phyloP scores from a whole-genome alignment of 2,113 vertebrate species.

The Hyperopisus bebe region DNA sequence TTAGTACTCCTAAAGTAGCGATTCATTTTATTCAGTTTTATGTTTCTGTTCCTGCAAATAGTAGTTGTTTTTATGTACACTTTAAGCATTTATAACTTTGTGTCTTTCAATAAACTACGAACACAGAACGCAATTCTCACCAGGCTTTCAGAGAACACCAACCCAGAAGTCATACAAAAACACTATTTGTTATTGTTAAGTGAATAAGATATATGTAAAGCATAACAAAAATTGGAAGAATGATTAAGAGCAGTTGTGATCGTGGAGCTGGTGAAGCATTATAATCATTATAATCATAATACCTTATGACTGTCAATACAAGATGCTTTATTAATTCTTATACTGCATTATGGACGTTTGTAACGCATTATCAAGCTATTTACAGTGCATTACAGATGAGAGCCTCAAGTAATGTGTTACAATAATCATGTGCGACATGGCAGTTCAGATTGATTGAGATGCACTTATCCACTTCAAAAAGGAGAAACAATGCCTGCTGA shows the following conservation, averaged over 20 bases:
- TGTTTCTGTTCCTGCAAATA: too few relatives aligned
- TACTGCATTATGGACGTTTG: not conserved
- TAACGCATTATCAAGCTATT: not conserved
- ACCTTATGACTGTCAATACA: not conserved
- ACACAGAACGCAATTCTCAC: too few relatives aligned
- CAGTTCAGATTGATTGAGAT: too few relatives aligned
- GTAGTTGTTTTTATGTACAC: too few relatives aligned
- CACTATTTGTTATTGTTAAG: too few relatives aligned
- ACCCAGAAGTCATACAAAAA: too few relatives aligned
- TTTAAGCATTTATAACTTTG: too few relatives aligned
- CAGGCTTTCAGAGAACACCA: too few relatives aligned
- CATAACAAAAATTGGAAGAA: not conserved
- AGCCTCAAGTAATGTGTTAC: not conserved
- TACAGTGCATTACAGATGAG: not conserved
- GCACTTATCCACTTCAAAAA: not conserved
- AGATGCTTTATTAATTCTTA: not conserved
- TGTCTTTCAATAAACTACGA: too few relatives aligned
- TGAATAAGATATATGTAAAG: too few relatives aligned
- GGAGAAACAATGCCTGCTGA: not conserved
- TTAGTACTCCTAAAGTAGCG: too few relatives aligned
- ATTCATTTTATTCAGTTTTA: too few relatives aligned
- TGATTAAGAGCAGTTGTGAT: not conserved
- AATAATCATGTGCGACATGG: not conserved
- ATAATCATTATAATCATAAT: not conserved
- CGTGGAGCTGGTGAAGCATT: not conserved